phyloP scores from a whole-genome alignment of 2,888 invertebrate species.

The Malthinus flaveolus region DNA sequence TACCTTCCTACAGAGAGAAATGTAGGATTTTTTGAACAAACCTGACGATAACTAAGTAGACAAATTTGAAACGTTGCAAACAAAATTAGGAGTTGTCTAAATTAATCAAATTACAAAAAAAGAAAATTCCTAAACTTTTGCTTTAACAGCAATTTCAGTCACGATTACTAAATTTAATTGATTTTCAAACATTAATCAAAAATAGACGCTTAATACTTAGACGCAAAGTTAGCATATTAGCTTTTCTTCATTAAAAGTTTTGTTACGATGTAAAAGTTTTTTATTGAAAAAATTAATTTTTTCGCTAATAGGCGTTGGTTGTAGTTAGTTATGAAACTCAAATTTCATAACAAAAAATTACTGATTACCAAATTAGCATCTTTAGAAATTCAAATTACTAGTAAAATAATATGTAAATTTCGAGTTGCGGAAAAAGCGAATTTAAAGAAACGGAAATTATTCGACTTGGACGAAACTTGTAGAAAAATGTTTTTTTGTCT shows the following conservation, averaged over 20 bases:
- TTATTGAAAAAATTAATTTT: neutral
- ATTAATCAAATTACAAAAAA: conserved; percentile 9
- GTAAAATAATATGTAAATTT: conserved; percentile 29
- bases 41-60: neutral
- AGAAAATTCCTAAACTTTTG: neutral
- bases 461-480: conserved; percentile 19
- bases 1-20: no score
- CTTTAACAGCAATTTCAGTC: conserved; percentile 1
- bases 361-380: neutral
- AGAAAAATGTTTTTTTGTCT: conserved; percentile 17
- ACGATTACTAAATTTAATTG: conserved; percentile 9
- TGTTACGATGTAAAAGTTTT: neutral
- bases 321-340: neutral
- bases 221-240: conserved; percentile 1
- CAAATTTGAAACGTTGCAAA: neutral
- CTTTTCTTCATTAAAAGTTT: conserved; percentile 5
- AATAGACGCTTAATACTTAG: neutral
- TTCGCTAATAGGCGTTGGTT: neutral
- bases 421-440: conserved; percentile 24
- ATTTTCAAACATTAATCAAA: conserved; percentile 4
- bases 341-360: neutral
- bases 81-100: conserved; percentile 4
- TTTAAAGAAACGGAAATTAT: conserved; percentile 26
- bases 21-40: no score
- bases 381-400: conserved; percentile 26